These are phyloP conservation scores for Chelonia mydas DNA, from an alignment of 2,797 vertebrate species.

Conservation along the genomic window DNA sequence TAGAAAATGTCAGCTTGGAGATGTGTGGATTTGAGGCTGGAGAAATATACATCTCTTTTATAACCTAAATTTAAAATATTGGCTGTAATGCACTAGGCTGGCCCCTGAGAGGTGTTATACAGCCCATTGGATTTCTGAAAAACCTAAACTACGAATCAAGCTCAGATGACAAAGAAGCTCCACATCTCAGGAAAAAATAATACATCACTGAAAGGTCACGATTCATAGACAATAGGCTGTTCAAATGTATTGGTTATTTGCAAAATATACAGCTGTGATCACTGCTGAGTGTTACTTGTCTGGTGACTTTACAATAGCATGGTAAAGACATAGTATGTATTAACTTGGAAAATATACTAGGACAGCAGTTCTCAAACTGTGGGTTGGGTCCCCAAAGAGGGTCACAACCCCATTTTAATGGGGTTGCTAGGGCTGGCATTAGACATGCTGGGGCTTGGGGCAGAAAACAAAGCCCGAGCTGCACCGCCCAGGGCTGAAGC, in stretches of 20 bases:
- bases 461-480: too few relatives aligned
- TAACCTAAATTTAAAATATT: constrained; percentile 69
- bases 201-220: constrained; percentile 76
- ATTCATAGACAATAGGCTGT: constrained; percentile 76
- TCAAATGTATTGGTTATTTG: constrained; percentile 79
- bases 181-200: constrained; percentile 75
- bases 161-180: constrained; percentile 78
- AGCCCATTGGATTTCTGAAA: constrained; percentile 73
- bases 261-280: constrained; percentile 64
- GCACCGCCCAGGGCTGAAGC: too few relatives aligned
- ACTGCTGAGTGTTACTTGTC: constrained; percentile 62
- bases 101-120: constrained; percentile 62
- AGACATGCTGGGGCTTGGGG: too few relatives aligned
- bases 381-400: too few relatives aligned
- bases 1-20: constrained; percentile 71
- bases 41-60: constrained; percentile 47
- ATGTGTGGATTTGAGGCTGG: constrained; percentile 60
- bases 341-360: background rate
- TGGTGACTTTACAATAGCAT: constrained; percentile 22
- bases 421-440: too few relatives aligned
- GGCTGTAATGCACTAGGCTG: constrained; percentile 64
- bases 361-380: too few relatives aligned
- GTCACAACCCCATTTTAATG: too few relatives aligned
- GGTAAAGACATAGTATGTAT: background rate
- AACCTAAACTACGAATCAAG: constrained; percentile 77